phyloP scores from a whole-genome alignment of 2,113 vertebrate species.

The Mionectes macconnelli region DNA sequence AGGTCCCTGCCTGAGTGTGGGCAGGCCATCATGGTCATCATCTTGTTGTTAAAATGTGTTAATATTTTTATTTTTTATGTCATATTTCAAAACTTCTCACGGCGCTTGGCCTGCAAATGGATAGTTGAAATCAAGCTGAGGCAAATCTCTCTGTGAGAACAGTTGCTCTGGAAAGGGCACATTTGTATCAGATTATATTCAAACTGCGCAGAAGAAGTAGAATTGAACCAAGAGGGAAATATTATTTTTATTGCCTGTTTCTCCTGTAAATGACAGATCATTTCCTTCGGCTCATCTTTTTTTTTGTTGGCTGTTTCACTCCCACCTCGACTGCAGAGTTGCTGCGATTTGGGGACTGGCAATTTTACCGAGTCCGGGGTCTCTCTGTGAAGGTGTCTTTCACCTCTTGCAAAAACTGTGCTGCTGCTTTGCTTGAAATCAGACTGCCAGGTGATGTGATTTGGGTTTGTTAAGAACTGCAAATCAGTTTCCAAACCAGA shows the following conservation, averaged over 20 bases:
- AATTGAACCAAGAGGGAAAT: neutral
- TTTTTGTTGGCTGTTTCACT: slow-evolving; percentile 57
- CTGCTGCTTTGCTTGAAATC: neutral
- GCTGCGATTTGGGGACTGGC: slow-evolving; percentile 60
- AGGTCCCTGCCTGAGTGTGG: neutral
- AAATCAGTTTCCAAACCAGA: neutral
- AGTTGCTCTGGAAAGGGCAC: neutral
- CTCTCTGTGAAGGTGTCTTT: neutral
- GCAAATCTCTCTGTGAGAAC: neutral
- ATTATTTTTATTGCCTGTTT: neutral
- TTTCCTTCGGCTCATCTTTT: slow-evolving; percentile 66
- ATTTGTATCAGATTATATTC: neutral
- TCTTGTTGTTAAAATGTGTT: neutral
- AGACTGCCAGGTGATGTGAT: neutral
- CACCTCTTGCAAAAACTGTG: neutral
- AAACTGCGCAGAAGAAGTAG: neutral
- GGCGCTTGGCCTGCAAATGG: neutral
- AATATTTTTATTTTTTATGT: neutral
- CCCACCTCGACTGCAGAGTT: slow-evolving; percentile 60
- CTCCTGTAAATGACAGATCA: slow-evolving; percentile 52
- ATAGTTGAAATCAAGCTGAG: neutral
- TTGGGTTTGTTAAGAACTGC: neutral
- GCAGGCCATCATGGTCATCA: neutral
- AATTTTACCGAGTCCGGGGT: slow-evolving; percentile 52
- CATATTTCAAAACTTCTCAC: neutral